phyloP scores from a whole-genome alignment of 2,888 invertebrate genomes.

The Drosophila gaucha region DNA sequence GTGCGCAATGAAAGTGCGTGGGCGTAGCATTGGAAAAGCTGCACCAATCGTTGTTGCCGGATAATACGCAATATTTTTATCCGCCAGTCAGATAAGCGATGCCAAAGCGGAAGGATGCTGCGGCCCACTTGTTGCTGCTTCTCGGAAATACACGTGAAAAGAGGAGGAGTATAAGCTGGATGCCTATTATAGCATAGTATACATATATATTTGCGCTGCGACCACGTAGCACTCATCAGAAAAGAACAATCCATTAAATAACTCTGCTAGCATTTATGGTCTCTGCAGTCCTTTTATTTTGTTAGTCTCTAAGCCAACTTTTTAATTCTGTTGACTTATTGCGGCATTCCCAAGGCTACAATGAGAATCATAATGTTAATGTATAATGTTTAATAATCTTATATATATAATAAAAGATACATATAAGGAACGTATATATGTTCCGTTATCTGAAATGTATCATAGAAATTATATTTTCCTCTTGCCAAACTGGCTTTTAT shows the following conservation, averaged over 20 bases:
- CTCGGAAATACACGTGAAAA: constrained; percentile 1
- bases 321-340: neutral
- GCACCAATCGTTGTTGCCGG: constrained; percentile 58
- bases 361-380: neutral
- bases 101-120: constrained; percentile 51
- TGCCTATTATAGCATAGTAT: neutral
- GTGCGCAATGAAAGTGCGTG: constrained; percentile 60
- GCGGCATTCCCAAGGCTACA: neutral
- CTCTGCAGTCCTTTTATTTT: constrained; percentile 15
- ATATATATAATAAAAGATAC: too few relatives aligned
- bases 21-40: constrained; percentile 8
- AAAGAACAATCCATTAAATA: constrained; percentile 36
- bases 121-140: constrained; percentile 64
- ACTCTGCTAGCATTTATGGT: constrained; percentile 36
- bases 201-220: constrained; percentile 31
- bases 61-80: constrained; percentile 67
- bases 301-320: neutral
- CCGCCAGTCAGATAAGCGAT: constrained; percentile 60
- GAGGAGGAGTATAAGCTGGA: neutral
- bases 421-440: neutral
- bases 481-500: neutral
- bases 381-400: neutral
- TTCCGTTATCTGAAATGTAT: neutral
- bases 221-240: constrained; percentile 50
- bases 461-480: neutral